These are phyloP conservation scores for Falco berigora DNA, from an alignment of 2,797 vertebrate genomes.

Conservation along the genomic window DNA sequence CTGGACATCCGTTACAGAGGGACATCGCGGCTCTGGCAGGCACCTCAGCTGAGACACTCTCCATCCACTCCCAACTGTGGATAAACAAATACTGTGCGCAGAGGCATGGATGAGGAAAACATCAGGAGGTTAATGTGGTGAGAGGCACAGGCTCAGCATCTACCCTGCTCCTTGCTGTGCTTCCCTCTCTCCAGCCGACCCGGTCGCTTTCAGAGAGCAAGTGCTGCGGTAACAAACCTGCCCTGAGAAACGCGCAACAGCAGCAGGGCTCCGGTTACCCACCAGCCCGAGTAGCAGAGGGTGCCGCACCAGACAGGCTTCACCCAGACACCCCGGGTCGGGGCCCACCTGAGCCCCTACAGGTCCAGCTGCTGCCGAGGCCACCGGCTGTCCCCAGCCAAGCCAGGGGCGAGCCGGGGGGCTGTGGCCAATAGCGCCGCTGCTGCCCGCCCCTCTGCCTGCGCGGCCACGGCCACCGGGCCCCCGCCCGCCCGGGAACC, in stretches of 20 bases:
- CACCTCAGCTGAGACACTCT: neutral
- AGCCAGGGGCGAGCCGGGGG: neutral
- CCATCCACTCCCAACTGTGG: fast-evolving
- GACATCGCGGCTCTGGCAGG: fast-evolving
- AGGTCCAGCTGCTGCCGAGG: neutral
- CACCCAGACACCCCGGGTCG: fast-evolving
- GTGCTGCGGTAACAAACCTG: neutral
- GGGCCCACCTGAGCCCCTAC: fast-evolving
- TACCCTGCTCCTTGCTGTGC: neutral
- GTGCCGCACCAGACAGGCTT: neutral
- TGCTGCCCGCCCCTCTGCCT: neutral
- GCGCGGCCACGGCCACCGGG: too few relatives aligned
- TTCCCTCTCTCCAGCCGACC: neutral
- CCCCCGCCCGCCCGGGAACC: too few relatives aligned
- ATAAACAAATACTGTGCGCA: neutral
- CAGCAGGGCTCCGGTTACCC: fast-evolving
- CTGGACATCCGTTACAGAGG: fast-evolving
- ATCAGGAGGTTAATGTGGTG: fast-evolving
- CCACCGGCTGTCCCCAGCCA: neutral
- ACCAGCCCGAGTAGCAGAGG: too few relatives aligned
- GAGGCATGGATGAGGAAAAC: neutral
- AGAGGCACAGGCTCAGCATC: neutral
- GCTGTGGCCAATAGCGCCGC: too few relatives aligned
- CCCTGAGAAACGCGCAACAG: neutral
- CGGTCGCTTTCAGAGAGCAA: fast-evolving